Percentiles rank a stretch among this genome's conserved stretches.
Evolutionary conservation across 1,140 invertebrate species (phyloP).

Genomic region (Delia radicum): DNA sequence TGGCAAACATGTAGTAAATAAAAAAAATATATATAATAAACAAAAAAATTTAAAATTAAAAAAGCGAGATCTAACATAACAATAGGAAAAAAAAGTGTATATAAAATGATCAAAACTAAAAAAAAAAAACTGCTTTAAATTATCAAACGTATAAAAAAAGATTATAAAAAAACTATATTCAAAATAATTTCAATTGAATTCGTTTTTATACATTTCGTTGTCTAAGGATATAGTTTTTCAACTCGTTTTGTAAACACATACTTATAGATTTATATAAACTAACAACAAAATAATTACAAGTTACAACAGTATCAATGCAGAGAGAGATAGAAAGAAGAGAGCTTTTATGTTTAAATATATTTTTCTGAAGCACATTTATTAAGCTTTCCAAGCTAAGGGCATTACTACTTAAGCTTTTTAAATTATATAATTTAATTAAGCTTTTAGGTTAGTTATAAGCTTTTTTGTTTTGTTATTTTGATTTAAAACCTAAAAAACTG

Average conservation of each 20-base stretch:
- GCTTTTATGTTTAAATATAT: background rate
- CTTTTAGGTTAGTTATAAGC: background rate
- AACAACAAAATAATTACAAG: background rate
- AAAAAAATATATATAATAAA: background rate
- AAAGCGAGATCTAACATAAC: slow-evolving; percentile 6
- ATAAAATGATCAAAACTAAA: background rate
- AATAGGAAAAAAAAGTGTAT: background rate
- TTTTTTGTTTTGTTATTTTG: background rate
- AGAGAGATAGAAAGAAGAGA: background rate
- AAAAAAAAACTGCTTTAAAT: background rate
- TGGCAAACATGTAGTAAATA: slow-evolving; percentile 5
- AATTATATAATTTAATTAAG: background rate
- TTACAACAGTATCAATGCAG: slow-evolving; percentile 18
- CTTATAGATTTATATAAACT: background rate
- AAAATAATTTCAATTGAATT: background rate
- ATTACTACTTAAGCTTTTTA: slow-evolving; percentile 13
- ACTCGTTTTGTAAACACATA: background rate
- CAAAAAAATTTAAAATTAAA: background rate
- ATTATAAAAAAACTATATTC: background rate
- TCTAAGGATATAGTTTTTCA: background rate
- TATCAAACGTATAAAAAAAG: background rate
- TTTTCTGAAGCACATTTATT: background rate
- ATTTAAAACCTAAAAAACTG: background rate
- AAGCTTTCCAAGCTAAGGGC: background rate
- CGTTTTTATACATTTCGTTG: slow-evolving; percentile 7